A percentile compares a stretch with the other conserved stretches of the same genome.
Conservation (phyloP, 1,140 invertebrate species). For the Calliphora vicina region DNA sequence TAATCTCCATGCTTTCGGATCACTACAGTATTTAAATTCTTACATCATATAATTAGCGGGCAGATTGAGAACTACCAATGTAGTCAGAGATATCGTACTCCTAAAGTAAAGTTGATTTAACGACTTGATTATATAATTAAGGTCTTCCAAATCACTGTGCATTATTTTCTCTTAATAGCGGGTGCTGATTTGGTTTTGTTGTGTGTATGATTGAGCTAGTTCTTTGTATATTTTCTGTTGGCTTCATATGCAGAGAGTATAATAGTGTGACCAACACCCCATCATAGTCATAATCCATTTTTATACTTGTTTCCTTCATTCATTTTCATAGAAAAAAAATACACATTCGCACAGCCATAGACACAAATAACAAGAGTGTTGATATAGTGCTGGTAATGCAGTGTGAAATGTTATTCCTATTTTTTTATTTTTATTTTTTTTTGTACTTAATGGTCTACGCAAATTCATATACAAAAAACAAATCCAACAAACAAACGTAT, state of each 20-base stretch:
- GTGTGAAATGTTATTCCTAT: slow-evolving; percentile 28
- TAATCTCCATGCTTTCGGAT: no score
- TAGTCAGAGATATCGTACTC: no score
- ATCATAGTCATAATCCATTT: slow-evolving; percentile 26
- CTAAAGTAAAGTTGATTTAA: no score
- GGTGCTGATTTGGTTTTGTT: background rate
- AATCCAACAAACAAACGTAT: background rate
- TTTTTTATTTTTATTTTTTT: background rate
- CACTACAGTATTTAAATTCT: no score
- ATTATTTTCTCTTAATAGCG: background rate
- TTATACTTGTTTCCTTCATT: background rate
- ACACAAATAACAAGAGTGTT: background rate
- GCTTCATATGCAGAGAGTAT: background rate
- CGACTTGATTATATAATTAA: no score
- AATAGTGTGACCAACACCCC: slow-evolving; percentile 14
- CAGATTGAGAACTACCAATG: no score
- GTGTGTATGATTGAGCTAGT: no score
- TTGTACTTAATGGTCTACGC: slow-evolving; percentile 11
- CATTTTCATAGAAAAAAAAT: background rate
- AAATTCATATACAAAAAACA: slow-evolving; percentile 17
- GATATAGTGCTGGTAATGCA: slow-evolving; percentile 27
- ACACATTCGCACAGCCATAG: background rate
- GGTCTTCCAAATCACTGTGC: background rate
- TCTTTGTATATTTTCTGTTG: background rate
- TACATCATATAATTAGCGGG: no score